Percentiles rank a stretch among this genome's conserved stretches.
Conservation (phyloP, 2,888 invertebrate genomes). For the Torymus tubicola region DNA sequence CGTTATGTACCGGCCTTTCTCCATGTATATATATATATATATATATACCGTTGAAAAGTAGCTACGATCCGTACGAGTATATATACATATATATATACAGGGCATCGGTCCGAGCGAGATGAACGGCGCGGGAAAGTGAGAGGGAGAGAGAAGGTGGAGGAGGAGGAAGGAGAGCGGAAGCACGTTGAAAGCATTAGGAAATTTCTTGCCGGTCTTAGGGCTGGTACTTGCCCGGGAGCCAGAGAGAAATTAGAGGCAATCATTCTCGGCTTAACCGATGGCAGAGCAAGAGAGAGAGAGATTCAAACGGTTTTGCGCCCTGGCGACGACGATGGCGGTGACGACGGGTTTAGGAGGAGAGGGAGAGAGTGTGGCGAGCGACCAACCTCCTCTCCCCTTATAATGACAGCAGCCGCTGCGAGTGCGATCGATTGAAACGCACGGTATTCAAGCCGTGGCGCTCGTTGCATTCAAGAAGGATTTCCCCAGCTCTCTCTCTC, state of each 20-base stretch:
- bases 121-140: conserved; percentile 34
- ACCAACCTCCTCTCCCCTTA: neutral
- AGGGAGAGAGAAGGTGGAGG: conserved; percentile 1
- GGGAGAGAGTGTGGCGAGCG: too few species aligned
- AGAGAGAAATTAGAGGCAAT: conserved; percentile 73
- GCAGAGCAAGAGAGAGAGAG: conserved; percentile 47
- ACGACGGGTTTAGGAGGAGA: too few species aligned
- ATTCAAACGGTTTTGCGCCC: conserved; percentile 64
- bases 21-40: neutral
- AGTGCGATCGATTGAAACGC: conserved; percentile 41
- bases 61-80: too few species aligned
- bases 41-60: neutral
- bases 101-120: neutral
- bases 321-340: neutral
- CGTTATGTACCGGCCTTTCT: too few species aligned
- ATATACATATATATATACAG: neutral
- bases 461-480: conserved; percentile 34
- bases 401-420: conserved; percentile 18
- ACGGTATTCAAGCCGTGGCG: neutral
- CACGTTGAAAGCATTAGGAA: conserved; percentile 73
- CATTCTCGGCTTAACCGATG: conserved; percentile 72
- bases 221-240: conserved; percentile 50
- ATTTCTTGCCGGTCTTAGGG: conserved; percentile 68
- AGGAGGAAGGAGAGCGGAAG: conserved; percentile 58
- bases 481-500: conserved; percentile 12